phyloP scores from a whole-genome alignment of 2,113 vertebrate species.

The Vidua chalybeata region DNA sequence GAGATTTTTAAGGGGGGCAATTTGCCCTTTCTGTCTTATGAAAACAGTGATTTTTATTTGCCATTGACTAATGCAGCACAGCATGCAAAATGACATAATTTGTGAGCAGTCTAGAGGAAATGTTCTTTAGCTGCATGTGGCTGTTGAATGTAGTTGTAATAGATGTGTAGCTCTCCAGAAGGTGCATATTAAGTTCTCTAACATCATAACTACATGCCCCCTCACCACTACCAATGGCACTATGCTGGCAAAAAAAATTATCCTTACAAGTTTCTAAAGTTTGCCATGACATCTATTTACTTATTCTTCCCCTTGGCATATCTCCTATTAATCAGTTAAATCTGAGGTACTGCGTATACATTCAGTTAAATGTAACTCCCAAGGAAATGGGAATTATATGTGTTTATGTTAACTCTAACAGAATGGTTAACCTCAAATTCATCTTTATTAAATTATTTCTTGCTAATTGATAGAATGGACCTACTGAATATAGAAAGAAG shows the following conservation, averaged over 20 bases:
- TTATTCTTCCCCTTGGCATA: not conserved
- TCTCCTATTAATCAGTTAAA: not conserved
- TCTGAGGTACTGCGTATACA: not conserved
- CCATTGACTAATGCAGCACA: not conserved
- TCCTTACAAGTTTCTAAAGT: not conserved
- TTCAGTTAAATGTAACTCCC: not conserved
- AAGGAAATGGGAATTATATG: not conserved
- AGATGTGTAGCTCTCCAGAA: not conserved
- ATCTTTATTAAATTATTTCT: not conserved
- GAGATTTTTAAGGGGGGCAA: not conserved
- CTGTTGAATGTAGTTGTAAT: not conserved
- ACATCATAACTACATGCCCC: not conserved
- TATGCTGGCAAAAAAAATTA: not conserved
- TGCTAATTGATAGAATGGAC: not conserved
- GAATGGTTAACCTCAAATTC: not conserved
- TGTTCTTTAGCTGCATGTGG: not conserved
- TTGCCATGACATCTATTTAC: not conserved
- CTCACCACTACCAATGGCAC: not conserved
- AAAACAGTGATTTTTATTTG: conserved; percentile 26
- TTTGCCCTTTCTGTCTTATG: not conserved
- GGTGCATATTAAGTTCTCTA: not conserved
- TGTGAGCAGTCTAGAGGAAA: not conserved
- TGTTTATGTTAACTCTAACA: not conserved
- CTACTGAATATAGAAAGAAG: not conserved
- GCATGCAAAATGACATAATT: conserved; percentile 28